A percentile compares a stretch with the other conserved stretches of the same genome.
These are phyloP conservation scores for Hormaphis cornu DNA, from an alignment of 1,140 invertebrate genomes.

Conservation along the genomic window DNA sequence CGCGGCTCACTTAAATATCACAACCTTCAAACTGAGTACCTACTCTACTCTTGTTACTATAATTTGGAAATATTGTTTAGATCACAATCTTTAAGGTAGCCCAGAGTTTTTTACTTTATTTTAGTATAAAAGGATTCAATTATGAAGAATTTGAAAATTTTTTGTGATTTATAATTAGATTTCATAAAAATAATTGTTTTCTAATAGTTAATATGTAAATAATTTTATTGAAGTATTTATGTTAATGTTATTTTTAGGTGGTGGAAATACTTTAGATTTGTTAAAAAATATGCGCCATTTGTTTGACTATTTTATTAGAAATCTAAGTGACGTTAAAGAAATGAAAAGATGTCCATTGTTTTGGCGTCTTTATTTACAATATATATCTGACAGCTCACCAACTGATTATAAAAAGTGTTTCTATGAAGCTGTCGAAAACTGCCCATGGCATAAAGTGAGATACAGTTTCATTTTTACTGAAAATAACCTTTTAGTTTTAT, in stretches of 20 bases:
- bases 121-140: too few relatives aligned
- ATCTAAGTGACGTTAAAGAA: slow-evolving; percentile 6
- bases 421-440: slow-evolving; percentile 50
- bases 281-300: slow-evolving; percentile 3
- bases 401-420: slow-evolving; percentile 44
- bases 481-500: not conserved
- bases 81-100: too few relatives aligned
- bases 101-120: too few relatives aligned
- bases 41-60: too few relatives aligned
- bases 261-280: slow-evolving; percentile 25
- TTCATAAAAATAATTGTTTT: too few relatives aligned
- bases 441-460: slow-evolving; percentile 57
- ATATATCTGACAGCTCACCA: slow-evolving; percentile 41
- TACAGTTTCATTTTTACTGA: not conserved
- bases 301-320: slow-evolving; percentile 23
- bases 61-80: too few relatives aligned
- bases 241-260: slow-evolving; percentile 7
- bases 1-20: too few relatives aligned
- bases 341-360: slow-evolving; percentile 46
- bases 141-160: too few relatives aligned
- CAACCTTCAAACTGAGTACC: too few relatives aligned
- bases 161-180: too few relatives aligned
- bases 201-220: too few relatives aligned
- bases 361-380: slow-evolving; percentile 51
- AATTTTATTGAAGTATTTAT: too few relatives aligned